phyloP scores from a whole-genome alignment of 2,113 vertebrate species.

The Sinosuthora webbiana region DNA sequence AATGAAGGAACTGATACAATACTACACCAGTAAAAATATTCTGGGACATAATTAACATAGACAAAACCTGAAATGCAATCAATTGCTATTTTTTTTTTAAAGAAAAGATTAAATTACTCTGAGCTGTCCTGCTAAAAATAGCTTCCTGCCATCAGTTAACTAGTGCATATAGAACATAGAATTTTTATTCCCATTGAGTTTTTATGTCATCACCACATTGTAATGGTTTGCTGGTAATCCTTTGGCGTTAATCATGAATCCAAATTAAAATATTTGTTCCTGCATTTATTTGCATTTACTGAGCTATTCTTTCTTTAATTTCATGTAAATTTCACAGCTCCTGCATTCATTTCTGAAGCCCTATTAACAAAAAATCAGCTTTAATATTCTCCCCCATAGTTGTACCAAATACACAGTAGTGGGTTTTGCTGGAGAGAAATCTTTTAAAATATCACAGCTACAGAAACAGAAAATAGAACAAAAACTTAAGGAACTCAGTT shows the following conservation, averaged over 20 bases:
- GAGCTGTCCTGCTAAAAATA: conserved; percentile 69
- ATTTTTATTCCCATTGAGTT: conserved; percentile 64
- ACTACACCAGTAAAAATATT: conserved; percentile 25
- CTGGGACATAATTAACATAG: conserved; percentile 38
- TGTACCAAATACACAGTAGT: not conserved
- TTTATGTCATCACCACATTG: conserved; percentile 70
- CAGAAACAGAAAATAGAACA: not conserved
- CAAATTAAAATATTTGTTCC: conserved; percentile 76
- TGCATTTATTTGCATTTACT: conserved; percentile 79
- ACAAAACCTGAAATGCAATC: conserved; percentile 57
- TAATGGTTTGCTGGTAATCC: conserved; percentile 69
- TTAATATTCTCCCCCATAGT: conserved; percentile 13
- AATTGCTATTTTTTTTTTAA: conserved; percentile 31
- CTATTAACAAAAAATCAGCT: conserved; percentile 66
- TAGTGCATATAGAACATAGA: conserved; percentile 40
- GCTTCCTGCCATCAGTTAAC: conserved; percentile 57
- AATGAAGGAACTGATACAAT: not conserved
- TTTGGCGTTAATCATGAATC: conserved; percentile 69
- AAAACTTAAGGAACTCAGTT: not conserved
- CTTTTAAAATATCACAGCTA: not conserved
- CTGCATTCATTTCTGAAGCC: conserved; percentile 62
- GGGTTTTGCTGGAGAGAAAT: not conserved
- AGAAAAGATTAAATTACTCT: conserved; percentile 60
- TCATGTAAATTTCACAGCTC: conserved; percentile 74
- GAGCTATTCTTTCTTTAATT: conserved; percentile 73